Base-by-base conservation (phyloP, 37 sponge, comb jelly and placozoan genomes). In the Haliclona indistincta region DNA sequence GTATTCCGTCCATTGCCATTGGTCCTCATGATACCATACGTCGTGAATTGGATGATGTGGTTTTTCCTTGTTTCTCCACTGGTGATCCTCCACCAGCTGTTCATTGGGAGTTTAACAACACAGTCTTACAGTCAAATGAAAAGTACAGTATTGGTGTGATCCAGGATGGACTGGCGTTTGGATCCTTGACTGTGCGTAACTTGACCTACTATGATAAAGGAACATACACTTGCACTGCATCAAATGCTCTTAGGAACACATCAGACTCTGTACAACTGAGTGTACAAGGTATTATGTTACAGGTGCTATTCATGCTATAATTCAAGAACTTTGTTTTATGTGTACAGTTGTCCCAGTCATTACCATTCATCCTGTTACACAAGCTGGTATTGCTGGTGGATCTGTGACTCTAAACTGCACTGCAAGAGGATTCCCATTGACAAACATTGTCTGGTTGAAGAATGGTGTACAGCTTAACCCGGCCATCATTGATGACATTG, bases 31-130 rank as follows among this genome's bases (percentile, higher is more conserved):
- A 8, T 58, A 8, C 11, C 6, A 58, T 7, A n/a, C 11, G n/a
- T 25, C 60, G n/a, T 20, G 60, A 58, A 58, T 25, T 20, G 25
- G 60, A 58, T 20, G n/a, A 58, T 20, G 60, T 58, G 6, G n/a
- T 26, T 8, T 58, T 58, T 26, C 60, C 60, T 58, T 58, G 60
- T n/a, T 58, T 58, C 60, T 6, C 60, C 23, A 58, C 60, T 58
- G 60, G 60, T n/a, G 60, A 58, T 6, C 60, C 60, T n/a, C 11
- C 60, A 6, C 60, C 60, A 25, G 11, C 28, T 6, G 25, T 58
- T 20, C 6, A 11, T 7, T 58, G 60, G 60, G n/a, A n/a, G 6
- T 58, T 58, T 20, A 58, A 58, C 22, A 26, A 58, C n/a, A n/a
- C 28, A 6, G 7, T n/a, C 28, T 6, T 58, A 6, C 6, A 6